Evolutionary conservation across 2,113 vertebrate genomes (phyloP).

Genomic region (Apus apus): DNA sequence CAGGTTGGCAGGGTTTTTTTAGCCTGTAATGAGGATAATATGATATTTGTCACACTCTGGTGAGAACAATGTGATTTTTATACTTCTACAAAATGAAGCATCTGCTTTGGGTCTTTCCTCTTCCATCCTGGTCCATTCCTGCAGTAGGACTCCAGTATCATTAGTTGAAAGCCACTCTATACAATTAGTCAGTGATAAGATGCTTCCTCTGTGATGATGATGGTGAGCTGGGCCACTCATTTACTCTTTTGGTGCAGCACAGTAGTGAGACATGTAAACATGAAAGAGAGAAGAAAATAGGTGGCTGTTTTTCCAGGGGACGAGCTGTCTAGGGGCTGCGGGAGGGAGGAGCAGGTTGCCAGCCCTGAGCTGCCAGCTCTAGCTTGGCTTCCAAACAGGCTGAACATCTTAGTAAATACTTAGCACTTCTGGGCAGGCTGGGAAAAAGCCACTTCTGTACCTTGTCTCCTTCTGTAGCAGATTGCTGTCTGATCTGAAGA

Average conservation of each 20-base stretch:
- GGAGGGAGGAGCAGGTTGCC: not conserved
- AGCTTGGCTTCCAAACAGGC: not conserved
- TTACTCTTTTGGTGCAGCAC: not conserved
- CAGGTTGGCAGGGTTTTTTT: not conserved
- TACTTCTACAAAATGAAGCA: not conserved
- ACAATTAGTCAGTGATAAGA: not conserved
- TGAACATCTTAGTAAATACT: slow-evolving; percentile 28
- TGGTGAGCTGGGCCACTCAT: not conserved
- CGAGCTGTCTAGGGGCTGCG: not conserved
- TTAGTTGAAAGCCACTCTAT: not conserved
- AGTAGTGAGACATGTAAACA: accelerated
- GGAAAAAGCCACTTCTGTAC: slow-evolving; percentile 25
- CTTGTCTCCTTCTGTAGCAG: not conserved
- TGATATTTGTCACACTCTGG: not conserved
- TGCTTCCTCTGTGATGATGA: not conserved
- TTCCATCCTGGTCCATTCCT: not conserved
- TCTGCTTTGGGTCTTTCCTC: not conserved
- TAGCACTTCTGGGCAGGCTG: not conserved
- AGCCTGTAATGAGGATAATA: not conserved
- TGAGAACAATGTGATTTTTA: not conserved
- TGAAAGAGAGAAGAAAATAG: not conserved
- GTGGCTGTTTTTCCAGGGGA: not conserved
- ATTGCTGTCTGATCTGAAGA: not conserved
- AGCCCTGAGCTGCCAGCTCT: not conserved
- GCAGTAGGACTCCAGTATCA: accelerated